These are phyloP conservation scores for Aphaenogaster rudis DNA, from an alignment of 1,140 invertebrate species.

Conservation along the genomic window DNA sequence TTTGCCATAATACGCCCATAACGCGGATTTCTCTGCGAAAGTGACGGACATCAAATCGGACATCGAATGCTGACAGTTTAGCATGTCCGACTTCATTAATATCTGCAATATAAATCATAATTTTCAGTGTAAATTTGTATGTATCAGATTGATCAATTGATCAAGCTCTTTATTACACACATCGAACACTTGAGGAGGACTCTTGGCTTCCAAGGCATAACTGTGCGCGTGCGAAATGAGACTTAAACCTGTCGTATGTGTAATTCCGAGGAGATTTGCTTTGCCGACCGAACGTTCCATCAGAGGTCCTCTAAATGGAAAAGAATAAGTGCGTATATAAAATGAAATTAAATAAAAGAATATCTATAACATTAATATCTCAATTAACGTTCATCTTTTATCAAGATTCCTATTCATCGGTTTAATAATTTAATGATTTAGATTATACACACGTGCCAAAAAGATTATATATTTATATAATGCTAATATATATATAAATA, in stretches of 20 bases:
- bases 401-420: neutral
- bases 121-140: conserved; percentile 72
- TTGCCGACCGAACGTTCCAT: conserved; percentile 86
- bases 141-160: neutral
- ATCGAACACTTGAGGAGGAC: conserved; percentile 84
- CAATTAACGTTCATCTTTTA: neutral
- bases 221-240: conserved; percentile 85
- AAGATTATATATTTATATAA: neutral
- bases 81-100: conserved; percentile 93
- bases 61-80: conserved; percentile 95
- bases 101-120: conserved; percentile 88
- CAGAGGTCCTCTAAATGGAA: conserved; percentile 79
- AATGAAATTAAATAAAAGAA: conserved; percentile 41
- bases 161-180: conserved; percentile 63
- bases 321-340: neutral
- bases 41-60: conserved; percentile 93
- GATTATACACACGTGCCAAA: neutral
- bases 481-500: neutral
- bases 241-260: conserved; percentile 84
- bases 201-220: conserved; percentile 83
- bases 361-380: neutral
- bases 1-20: conserved; percentile 96
- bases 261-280: conserved; percentile 84
- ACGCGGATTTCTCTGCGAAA: conserved; percentile 92
- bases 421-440: neutral